Conservation (phyloP, 2,113 vertebrate species). For the Ursus arctos region DNA sequence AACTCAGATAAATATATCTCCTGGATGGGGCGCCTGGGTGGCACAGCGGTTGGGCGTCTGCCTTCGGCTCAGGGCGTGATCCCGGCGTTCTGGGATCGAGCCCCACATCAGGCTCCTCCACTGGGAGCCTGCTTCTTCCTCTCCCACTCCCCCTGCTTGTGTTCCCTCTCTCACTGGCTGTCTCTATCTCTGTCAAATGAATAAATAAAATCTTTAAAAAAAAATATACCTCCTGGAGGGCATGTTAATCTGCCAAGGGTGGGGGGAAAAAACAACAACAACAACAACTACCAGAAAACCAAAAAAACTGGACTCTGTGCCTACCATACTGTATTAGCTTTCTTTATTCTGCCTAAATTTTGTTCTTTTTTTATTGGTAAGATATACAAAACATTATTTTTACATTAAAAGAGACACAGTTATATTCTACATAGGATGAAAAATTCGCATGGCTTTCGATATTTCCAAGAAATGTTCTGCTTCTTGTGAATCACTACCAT, state of each 20-base stretch:
- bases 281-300: background rate
- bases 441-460: background rate
- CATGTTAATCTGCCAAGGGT: background rate
- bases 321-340: background rate
- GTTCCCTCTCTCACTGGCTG: no score
- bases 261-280: background rate
- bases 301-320: background rate
- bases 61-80: no score
- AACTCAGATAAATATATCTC: background rate
- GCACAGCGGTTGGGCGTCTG: no score
- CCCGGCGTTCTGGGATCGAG: no score
- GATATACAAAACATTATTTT: background rate
- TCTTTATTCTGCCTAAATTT: background rate
- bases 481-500: background rate
- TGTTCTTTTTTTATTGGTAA: background rate
- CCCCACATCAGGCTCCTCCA: no score
- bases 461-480: background rate
- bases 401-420: background rate
- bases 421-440: background rate
- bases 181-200: no score
- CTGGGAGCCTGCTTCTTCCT: no score
- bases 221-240: background rate
- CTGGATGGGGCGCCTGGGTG: background rate
- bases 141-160: no score
- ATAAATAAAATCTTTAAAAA: no score